Percentiles rank a stretch among this genome's conserved stretches.
These are phyloP conservation scores for Phengaris alcon DNA, from an alignment of 2,888 invertebrate genomes.

Conservation along the genomic window DNA sequence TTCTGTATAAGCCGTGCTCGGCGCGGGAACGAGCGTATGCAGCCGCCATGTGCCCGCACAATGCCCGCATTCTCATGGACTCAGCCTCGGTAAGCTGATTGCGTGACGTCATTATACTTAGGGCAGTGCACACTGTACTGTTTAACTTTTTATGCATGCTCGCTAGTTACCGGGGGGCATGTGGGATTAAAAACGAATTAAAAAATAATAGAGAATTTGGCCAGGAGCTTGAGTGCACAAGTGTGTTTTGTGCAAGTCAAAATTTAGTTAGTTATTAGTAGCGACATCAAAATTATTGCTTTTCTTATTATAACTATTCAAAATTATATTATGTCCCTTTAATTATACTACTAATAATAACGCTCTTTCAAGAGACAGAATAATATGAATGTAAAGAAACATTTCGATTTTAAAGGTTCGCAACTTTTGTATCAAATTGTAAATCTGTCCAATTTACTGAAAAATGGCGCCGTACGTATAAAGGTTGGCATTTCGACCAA, in stretches of 20 bases:
- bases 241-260: constrained; percentile 3
- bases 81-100: constrained; percentile 77
- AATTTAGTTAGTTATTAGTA: neutral
- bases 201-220: constrained; percentile 5
- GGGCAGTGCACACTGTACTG: constrained; percentile 43
- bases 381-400: too few relatives aligned
- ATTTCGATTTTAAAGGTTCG: too few relatives aligned
- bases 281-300: too few relatives aligned
- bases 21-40: constrained; percentile 65
- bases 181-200: constrained; percentile 15
- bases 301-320: too few relatives aligned
- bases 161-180: constrained; percentile 28
- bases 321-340: too few relatives aligned
- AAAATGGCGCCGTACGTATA: too few relatives aligned
- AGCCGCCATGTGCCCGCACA: constrained; percentile 72
- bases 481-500: too few relatives aligned
- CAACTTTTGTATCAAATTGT: too few relatives aligned
- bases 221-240: neutral
- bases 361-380: too few relatives aligned
- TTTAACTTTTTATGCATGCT: constrained; percentile 40
- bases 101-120: constrained; percentile 71
- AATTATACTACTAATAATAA: too few relatives aligned
- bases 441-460: too few relatives aligned
- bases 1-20: constrained; percentile 50
- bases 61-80: constrained; percentile 78